phyloP scores from a whole-genome alignment of 37 sponge, comb jelly and placozoan species.

The Spongia lamella region DNA sequence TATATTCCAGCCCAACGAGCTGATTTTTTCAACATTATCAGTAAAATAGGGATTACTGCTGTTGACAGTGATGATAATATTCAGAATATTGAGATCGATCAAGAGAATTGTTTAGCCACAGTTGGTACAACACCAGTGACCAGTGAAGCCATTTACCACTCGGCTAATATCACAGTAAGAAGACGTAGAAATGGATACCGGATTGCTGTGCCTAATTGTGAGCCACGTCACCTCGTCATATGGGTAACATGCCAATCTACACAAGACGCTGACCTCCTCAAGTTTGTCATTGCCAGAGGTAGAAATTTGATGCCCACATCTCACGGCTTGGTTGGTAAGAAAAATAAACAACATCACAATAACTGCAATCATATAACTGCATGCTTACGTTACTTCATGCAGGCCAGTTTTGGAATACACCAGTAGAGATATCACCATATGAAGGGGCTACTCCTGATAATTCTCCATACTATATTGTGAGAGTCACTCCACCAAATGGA shows the following conservation, averaged over 20 bases:
- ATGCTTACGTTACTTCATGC: not conserved
- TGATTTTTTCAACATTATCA: slow-evolving; percentile 13
- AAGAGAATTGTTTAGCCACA: not conserved
- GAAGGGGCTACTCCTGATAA: not conserved
- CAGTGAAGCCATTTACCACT: too few species aligned
- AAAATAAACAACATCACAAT: not conserved
- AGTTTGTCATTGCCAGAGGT: not conserved
- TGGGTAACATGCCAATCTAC: not conserved
- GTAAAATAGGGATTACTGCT: slow-evolving; percentile 14
- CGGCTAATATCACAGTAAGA: too few species aligned
- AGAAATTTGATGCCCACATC: not conserved
- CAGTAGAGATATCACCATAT: slow-evolving; percentile 10
- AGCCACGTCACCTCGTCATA: not conserved
- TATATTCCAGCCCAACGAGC: slow-evolving; percentile 2
- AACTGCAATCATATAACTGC: too few species aligned
- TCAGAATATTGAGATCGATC: slow-evolving; percentile 10
- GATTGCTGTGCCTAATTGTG: slow-evolving; percentile 11
- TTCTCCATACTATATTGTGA: not conserved
- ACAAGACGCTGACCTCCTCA: not conserved
- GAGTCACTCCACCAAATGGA: not conserved
- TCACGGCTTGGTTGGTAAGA: slow-evolving; percentile 6
- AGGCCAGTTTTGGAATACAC: slow-evolving; percentile 40
- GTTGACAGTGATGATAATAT: slow-evolving; percentile 12
- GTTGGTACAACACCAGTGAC: not conserved
- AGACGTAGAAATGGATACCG: not conserved